Evolutionary conservation across 1,140 invertebrate species (phyloP).

Genomic region (Diorhabda elongata): DNA sequence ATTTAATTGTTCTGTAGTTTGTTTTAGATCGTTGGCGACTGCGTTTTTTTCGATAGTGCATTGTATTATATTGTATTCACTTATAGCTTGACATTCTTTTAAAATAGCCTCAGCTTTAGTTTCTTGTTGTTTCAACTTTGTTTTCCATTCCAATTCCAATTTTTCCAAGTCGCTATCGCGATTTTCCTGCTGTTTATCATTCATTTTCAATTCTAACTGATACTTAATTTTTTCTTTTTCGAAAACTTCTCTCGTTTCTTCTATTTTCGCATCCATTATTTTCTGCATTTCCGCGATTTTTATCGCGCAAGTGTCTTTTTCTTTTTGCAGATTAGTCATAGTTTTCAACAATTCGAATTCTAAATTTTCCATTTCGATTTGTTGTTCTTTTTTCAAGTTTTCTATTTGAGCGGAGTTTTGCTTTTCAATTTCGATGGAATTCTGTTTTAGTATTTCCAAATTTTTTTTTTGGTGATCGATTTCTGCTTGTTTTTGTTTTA

Average conservation of each 20-base stretch:
- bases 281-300: constrained; percentile 27
- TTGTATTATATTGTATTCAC: constrained; percentile 51
- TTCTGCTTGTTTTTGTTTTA: constrained; percentile 6
- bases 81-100: constrained; percentile 52
- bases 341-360: constrained; percentile 38
- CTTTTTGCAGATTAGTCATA: constrained; percentile 33
- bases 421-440: constrained; percentile 7
- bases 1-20: constrained; percentile 44
- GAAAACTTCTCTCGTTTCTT: constrained; percentile 35
- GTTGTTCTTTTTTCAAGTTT: constrained; percentile 28
- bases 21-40: constrained; percentile 46
- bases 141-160: constrained; percentile 46
- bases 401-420: constrained; percentile 26
- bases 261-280: constrained; percentile 37
- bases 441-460: constrained; percentile 3
- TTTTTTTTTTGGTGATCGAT: constrained; percentile 13
- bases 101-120: constrained; percentile 48
- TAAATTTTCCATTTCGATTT: constrained; percentile 34
- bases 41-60: constrained; percentile 52
- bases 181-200: background rate
- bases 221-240: constrained; percentile 26
- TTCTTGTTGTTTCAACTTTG: constrained; percentile 47
- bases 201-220: background rate
- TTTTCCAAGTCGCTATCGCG: constrained; percentile 31
- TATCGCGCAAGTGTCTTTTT: constrained; percentile 21